phyloP scores from a whole-genome alignment of 2,888 invertebrate species.

The Tachina fera region DNA sequence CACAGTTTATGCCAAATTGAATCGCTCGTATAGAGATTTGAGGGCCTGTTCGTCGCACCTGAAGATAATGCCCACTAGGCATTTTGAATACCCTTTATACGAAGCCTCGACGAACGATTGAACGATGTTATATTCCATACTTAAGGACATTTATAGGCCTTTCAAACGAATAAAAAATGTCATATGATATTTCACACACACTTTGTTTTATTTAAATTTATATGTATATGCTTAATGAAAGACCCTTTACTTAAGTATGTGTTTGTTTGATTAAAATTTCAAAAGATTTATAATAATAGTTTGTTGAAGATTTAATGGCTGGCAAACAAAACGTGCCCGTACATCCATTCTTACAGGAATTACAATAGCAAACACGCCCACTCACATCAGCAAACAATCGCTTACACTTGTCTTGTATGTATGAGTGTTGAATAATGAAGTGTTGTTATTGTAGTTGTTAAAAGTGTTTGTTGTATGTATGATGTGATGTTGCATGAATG shows the following conservation, averaged over 20 bases:
- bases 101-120: no score
- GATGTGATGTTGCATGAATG: slow-evolving; percentile 13
- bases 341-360: slow-evolving; percentile 35
- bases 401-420: background rate
- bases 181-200: no score
- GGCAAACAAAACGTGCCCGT: slow-evolving; percentile 42
- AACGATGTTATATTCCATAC: no score
- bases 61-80: no score
- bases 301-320: slow-evolving; percentile 31
- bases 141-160: no score
- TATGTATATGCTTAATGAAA: background rate
- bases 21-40: no score
- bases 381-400: background rate
- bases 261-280: background rate
- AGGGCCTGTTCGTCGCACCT: no score
- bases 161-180: no score
- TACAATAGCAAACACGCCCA: slow-evolving; percentile 11
- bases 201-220: no score
- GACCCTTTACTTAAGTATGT: no score
- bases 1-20: no score
- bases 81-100: no score
- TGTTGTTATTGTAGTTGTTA: slow-evolving; percentile 46
- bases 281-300: slow-evolving; percentile 4
- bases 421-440: slow-evolving; percentile 62
- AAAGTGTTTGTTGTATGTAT: slow-evolving; percentile 23